Base-by-base conservation (phyloP, 2,888 invertebrate species). In the Polydesmus complanatus region DNA sequence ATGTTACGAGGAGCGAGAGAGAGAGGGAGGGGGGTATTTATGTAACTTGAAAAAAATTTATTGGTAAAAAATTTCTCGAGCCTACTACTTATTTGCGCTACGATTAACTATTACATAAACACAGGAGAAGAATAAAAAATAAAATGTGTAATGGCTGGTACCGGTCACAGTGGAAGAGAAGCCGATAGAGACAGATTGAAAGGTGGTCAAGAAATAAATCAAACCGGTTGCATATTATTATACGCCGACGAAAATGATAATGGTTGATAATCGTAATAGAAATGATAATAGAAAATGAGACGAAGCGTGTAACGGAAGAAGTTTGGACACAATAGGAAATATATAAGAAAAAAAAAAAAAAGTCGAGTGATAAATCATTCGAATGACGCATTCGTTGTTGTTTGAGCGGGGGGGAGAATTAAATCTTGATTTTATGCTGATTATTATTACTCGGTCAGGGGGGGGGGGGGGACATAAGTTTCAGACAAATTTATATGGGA, bases 231-330 rank as follows among this genome's bases (percentile, higher is more conserved):
- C 14, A 14, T 37, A 8, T 37, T 37, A 8, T 37, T 37, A 8
- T 14, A 8, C 14, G 5, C 37, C 37, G 5, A n/a, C n/a, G n/a
- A n/a, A n/a, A n/a, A n/a, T n/a, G n/a, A n/a, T n/a, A n/a, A n/a
- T n/a, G n/a, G n/a, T n/a, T n/a, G n/a, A n/a, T n/a, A n/a, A n/a
- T 55, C 27, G 47, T 55, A 27, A 55, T 27, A 47, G 27, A 37
- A 21, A 27, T 19, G 55, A 55, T 55, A 55, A 55, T 37, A 55
- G 26, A 54, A 14, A 54, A 54, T 71, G 67, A 72, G 72, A 66
- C 68, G 70, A 65, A 50, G 25, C 23, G 72, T 37, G 37, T 8
- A 37, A 14, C 37, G 37, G 5, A 37, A 8, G 37, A 37, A 37
- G 14, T 37, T 71, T 61, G 27, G 55, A 55, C 37, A 27, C 27